These are phyloP conservation scores for Pentalonia nigronervosa DNA, from an alignment of 1,140 invertebrate species.

Conservation along the genomic window DNA sequence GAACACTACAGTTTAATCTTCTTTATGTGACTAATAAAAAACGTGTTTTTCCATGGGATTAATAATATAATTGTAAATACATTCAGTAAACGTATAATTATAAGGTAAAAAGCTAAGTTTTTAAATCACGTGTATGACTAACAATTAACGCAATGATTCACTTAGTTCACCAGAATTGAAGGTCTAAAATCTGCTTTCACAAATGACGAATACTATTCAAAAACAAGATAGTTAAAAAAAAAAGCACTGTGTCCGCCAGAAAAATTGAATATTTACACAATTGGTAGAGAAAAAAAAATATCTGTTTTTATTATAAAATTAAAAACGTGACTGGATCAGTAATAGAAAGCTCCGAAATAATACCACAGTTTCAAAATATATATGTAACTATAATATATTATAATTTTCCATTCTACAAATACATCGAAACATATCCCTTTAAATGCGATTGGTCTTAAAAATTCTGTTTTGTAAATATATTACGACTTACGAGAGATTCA, in stretches of 20 bases:
- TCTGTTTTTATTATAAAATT: conserved; percentile 1
- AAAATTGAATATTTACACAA: conserved; percentile 15
- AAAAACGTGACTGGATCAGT: not conserved
- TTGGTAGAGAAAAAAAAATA: not conserved
- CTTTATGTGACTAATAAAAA: not conserved
- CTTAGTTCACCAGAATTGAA: not conserved
- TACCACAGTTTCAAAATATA: not conserved
- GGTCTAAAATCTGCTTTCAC: conserved; percentile 4
- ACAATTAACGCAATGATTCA: not conserved
- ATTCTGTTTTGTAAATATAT: not conserved
- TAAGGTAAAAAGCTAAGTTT: not conserved
- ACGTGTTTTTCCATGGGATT: not conserved
- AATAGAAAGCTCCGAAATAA: not conserved
- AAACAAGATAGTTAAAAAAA: not conserved
- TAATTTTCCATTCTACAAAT: not conserved
- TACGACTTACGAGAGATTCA: not conserved
- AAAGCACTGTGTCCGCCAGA: not conserved
- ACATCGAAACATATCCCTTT: not conserved
- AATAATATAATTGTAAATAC: not conserved
- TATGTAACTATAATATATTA: not conserved
- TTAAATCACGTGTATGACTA: not conserved
- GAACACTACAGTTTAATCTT: not conserved
- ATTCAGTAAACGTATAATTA: not conserved
- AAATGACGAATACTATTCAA: conserved; percentile 12
- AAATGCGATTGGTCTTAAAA: not conserved